phyloP scores from a whole-genome alignment of 1,140 invertebrate genomes.

The Panagrolaimus sp. region DNA sequence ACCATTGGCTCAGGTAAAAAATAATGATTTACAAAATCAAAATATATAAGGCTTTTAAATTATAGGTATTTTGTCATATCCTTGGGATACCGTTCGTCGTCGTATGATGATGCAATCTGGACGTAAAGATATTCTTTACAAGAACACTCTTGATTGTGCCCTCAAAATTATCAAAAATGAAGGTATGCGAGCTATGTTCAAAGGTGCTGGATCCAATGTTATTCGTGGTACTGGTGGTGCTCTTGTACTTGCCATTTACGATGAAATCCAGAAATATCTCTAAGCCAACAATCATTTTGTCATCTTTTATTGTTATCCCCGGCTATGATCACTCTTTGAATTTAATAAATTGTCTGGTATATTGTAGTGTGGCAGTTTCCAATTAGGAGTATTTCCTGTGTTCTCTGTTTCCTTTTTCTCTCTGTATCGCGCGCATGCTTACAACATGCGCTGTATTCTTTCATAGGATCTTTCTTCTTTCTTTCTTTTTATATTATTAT shows the following conservation, averaged over 20 bases:
- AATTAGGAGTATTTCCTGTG: slow-evolving; percentile 17
- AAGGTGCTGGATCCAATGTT: slow-evolving; percentile 65
- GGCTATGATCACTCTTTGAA: neutral
- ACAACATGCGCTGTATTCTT: too few relatives aligned
- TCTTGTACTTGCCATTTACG: slow-evolving; percentile 65
- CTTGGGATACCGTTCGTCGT: slow-evolving; percentile 65
- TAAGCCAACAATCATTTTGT: slow-evolving; percentile 3
- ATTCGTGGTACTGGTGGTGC: slow-evolving; percentile 63
- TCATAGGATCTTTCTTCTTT: too few relatives aligned
- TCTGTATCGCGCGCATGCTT: too few relatives aligned
- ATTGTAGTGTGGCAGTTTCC: slow-evolving; percentile 13
- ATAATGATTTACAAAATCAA: too few relatives aligned
- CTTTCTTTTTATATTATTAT: too few relatives aligned
- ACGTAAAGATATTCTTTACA: slow-evolving; percentile 65
- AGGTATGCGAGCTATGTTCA: slow-evolving; percentile 64
- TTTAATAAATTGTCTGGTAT: slow-evolving; percentile 17
- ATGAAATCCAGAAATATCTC: slow-evolving; percentile 62
- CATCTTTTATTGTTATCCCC: slow-evolving; percentile 1
- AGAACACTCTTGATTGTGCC: slow-evolving; percentile 64
- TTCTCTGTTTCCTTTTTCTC: neutral
- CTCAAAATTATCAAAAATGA: slow-evolving; percentile 64
- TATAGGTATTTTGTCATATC: slow-evolving; percentile 64
- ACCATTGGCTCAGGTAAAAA: slow-evolving; percentile 32
- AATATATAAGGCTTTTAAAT: too few relatives aligned
- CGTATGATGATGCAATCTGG: slow-evolving; percentile 66